These are phyloP conservation scores for Olivierus martensii DNA, from an alignment of 1,140 invertebrate species.

Conservation along the genomic window DNA sequence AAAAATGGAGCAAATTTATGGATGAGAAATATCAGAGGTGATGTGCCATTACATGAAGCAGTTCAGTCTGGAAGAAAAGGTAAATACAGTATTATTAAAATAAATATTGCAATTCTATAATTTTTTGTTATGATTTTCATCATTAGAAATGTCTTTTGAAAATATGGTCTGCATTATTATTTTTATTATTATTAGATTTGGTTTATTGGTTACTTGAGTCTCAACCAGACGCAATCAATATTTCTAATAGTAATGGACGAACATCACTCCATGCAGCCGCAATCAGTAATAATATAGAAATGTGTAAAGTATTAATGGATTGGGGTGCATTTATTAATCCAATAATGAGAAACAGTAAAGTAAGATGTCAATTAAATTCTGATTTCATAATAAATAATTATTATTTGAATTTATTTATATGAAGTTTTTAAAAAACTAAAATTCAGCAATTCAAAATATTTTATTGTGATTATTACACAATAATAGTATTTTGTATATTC, in stretches of 20 bases:
- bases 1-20: slow-evolving; percentile 74
- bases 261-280: slow-evolving; percentile 89
- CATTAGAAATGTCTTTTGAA: slow-evolving; percentile 1
- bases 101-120: background rate
- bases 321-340: slow-evolving; percentile 65
- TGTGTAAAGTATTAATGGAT: slow-evolving; percentile 78
- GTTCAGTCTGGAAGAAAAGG: slow-evolving; percentile 75
- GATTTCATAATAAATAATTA: background rate
- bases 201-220: slow-evolving; percentile 63
- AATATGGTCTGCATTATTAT: too few relatives aligned
- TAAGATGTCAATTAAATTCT: background rate
- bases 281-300: slow-evolving; percentile 82
- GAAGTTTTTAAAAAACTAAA: too few relatives aligned
- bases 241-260: slow-evolving; percentile 80
- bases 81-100: slow-evolving; percentile 16
- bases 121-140: background rate
- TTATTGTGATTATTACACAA: too few relatives aligned
- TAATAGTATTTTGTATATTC: too few relatives aligned
- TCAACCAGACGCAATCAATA: slow-evolving; percentile 67
- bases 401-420: too few relatives aligned
- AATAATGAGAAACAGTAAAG: slow-evolving; percentile 49
- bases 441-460: too few relatives aligned
- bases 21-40: slow-evolving; percentile 75
- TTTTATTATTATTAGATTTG: slow-evolving; percentile 17
- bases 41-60: slow-evolving; percentile 88